Evolutionary conservation across 53 echinoderm and acorn worm species (phyloP), one percentile per base, ranked within the genome.

Genomic region (Zoroaster sp.): DNA sequence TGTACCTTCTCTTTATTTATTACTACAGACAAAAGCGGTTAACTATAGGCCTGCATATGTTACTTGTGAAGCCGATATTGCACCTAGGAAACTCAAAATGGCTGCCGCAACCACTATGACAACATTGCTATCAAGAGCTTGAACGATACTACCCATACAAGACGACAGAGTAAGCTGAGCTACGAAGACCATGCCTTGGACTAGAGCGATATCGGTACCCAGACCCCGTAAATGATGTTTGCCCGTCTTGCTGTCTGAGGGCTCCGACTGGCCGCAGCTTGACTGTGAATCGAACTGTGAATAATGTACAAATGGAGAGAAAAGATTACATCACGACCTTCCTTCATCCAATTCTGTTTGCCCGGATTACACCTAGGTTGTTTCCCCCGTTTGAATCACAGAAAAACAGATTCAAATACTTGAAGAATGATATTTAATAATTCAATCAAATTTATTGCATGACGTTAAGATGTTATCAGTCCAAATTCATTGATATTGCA

Each of bases 181-280:
- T 4, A 95, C 79, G 86, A 97, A 97, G 7, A 97, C 98, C 98
- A 97, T 97, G 69, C 98, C 95, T 86, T 97, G 98, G 4, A 97
- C 78, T 28, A 97, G 81, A 5, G 98, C 88, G 10, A 97, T 92
- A 40, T 97, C 98, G 15, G 98, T 97, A 37, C 98, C 98, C 1
- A 97, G 91, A 32, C 98, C 98, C n/a, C 98, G 91, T 30, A 97
- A 86, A 39, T 71, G 78, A 10, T 45, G 72, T 43, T 47, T 55
- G 31, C 30, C 68, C 2, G 70, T 38, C 2, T 52, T 49, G 38
- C 35, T 51, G 25, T 33, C 47, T 18, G 18, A 3, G 39, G 85
- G 2, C 69, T 49, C 72, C 32, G 72, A 47, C 85, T 82, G 40
- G 32, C 38, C 53, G 44, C 82, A 41, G 67, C 42, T 43, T 40